Percentiles rank a stretch among this genome's conserved stretches.
Evolutionary conservation across 2,797 vertebrate species (phyloP).

Genomic region (Tragelaphus eurycerus): DNA sequence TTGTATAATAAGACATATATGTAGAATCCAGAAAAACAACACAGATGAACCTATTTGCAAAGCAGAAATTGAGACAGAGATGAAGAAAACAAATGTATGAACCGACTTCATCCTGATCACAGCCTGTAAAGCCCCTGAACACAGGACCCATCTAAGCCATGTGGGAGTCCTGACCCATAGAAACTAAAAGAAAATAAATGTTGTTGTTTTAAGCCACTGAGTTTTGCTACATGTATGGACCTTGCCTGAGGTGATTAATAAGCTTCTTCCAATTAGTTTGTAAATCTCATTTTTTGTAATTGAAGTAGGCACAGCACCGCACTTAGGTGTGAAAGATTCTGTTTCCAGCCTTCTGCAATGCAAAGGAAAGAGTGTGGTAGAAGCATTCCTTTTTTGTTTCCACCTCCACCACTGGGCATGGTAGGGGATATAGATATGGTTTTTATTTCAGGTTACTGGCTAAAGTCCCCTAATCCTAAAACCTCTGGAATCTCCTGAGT

Average conservation of each 20-base stretch:
- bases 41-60: not conserved
- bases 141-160: not conserved
- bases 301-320: not conserved
- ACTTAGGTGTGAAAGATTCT: not conserved
- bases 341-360: not conserved
- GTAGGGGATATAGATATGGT: not conserved
- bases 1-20: not conserved
- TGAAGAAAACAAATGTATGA: not conserved
- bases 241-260: not conserved
- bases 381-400: not conserved
- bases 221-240: not conserved
- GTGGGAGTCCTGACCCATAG: not conserved
- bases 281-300: not conserved
- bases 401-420: not conserved
- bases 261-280: not conserved
- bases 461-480: not conserved
- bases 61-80: not conserved
- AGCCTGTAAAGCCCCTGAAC: not conserved
- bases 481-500: not conserved
- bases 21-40: not conserved
- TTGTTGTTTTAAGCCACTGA: not conserved
- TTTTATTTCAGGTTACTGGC: not conserved
- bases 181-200: not conserved
- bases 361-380: not conserved
- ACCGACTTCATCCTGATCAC: not conserved